Evolutionary conservation across 2,113 vertebrate genomes (phyloP).

Genomic region (Catharus bicknelli): DNA sequence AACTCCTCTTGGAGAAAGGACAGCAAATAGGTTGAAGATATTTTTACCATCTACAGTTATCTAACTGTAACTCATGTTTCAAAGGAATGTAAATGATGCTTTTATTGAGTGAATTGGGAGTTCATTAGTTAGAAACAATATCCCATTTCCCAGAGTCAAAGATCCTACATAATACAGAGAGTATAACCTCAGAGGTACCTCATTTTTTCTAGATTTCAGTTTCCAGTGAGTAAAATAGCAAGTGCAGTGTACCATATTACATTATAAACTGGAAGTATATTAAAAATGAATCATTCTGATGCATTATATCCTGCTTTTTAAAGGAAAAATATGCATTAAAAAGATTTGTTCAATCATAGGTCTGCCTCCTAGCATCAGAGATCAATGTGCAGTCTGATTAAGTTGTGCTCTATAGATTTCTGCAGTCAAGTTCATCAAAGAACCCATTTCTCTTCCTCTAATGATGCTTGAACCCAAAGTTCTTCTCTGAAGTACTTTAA

Average conservation of each 20-base stretch:
- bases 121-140: conserved; percentile 26
- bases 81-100: neutral
- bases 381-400: conserved; percentile 83
- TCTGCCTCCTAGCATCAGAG: conserved; percentile 68
- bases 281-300: conserved; percentile 62
- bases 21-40: neutral
- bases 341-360: conserved; percentile 65
- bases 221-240: conserved; percentile 5
- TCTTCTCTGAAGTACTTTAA: conserved; percentile 84
- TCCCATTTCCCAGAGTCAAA: neutral
- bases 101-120: neutral
- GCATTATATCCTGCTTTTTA: conserved; percentile 61
- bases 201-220: neutral
- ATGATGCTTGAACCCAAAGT: conserved; percentile 83
- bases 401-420: conserved; percentile 81
- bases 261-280: conserved; percentile 47
- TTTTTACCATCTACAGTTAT: neutral
- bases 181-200: neutral
- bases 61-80: neutral
- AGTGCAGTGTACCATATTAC: neutral
- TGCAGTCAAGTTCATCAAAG: conserved; percentile 80
- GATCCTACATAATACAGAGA: neutral
- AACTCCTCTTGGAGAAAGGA: neutral
- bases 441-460: conserved; percentile 81
- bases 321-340: conserved; percentile 68